A percentile compares a stretch with the other conserved stretches of the same genome.
Conservation (phyloP, 1,140 invertebrate genomes). For the Solenopsis invicta region DNA sequence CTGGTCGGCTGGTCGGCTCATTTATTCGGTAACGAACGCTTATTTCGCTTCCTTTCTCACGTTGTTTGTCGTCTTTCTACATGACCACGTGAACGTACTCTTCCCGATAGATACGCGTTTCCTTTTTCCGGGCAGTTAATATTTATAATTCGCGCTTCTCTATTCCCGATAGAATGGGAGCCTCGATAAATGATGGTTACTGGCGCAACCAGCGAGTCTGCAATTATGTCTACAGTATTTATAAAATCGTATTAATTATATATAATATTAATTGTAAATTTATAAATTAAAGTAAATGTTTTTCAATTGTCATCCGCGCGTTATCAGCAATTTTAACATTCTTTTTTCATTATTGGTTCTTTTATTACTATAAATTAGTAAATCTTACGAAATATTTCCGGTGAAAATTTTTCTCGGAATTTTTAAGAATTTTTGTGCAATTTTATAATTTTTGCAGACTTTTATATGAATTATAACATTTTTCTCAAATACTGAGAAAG, state of each 20-base stretch:
- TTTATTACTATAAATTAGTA: not conserved
- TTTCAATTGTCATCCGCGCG: not conserved
- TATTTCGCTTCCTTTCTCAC: conserved; percentile 82
- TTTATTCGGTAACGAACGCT: conserved; percentile 64
- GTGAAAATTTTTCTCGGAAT: no score
- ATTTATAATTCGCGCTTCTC: not conserved
- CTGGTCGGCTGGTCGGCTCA: conserved; percentile 34
- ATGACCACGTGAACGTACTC: conserved; percentile 19
- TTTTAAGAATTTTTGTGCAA: no score
- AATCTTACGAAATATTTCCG: not conserved
- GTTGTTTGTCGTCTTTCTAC: conserved; percentile 73
- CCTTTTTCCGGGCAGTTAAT: conserved; percentile 15
- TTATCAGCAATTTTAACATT: not conserved
- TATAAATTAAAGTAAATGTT: not conserved
- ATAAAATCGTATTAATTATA: conserved; percentile 13
- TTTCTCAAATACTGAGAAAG: no score
- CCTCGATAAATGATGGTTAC: not conserved
- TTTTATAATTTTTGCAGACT: no score
- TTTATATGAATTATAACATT: no score
- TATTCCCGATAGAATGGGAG: not conserved
- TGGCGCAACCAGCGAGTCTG: no score
- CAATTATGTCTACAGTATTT: not conserved
- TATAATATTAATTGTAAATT: not conserved
- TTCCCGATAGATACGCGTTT: conserved; percentile 6
- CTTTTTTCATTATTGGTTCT: not conserved